Base-by-base conservation (phyloP, 2,113 vertebrate genomes). In the Cynopterus brachyotis region DNA sequence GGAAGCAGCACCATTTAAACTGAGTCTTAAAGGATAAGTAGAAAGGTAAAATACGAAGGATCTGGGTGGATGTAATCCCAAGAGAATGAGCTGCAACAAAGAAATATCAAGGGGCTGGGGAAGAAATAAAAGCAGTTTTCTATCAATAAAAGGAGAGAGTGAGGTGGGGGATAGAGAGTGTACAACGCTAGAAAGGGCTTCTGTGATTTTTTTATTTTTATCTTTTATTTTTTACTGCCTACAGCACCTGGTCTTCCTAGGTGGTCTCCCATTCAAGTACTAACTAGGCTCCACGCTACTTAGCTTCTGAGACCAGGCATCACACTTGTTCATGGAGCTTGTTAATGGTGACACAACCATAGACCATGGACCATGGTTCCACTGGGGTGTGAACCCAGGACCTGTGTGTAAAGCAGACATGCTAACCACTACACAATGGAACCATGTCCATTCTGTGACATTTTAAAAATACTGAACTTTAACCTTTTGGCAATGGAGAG, bases 1-100 rank as follows among this genome's bases (percentile, higher is more conserved):
- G 9, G 45, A 82, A 87, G 24, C 11, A 53, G 73, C 30, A 57
- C n/a, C 64, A 69, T n/a, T 32, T 62, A 22, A 78, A 22, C 67
- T 81, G 37, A 60, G 28, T 70, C 69, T 91, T 72, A 72, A 50
- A 50, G 15, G 10, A 32, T 83, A 75, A 32, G 8, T 5, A 83
- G 28, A 70, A 89, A 89, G 9, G 32, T 60, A 42, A 80, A 66
- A 24, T 88, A 64, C 19, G 28, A 88, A 88, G 59, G 10, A 75
- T 60, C 37, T 40, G 37, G 10, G 20, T 40, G 75, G 32, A 87
- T 20, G 42, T 73, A 66, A 87, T 81, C 57, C n/a, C 37, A 82
- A 47, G 59, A 82, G 53, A 92, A 92, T 59, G 32, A 89, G 60
- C 50, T 59, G 94, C 69, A n/a, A 70, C 42, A 76, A 95, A 76